Conservation (phyloP, 2,113 vertebrate genomes). For the Corythaeola cristata region DNA sequence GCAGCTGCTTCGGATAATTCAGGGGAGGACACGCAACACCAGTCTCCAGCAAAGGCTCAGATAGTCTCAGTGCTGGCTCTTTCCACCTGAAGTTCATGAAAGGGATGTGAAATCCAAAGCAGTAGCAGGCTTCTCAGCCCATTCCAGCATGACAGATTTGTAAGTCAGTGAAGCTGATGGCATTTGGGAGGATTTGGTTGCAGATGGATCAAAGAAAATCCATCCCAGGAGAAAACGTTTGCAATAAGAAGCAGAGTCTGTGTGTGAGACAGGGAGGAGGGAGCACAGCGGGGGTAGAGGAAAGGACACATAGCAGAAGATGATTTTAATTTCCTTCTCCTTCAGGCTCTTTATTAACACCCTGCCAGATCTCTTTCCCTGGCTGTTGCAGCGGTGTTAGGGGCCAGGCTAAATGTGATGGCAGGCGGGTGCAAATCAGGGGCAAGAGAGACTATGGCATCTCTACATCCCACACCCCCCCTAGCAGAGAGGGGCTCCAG, state of each 20-base stretch:
- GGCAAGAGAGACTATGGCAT: neutral
- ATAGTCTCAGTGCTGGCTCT: neutral
- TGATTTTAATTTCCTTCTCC: conserved; percentile 40
- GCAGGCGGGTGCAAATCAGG: neutral
- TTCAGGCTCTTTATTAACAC: conserved; percentile 50
- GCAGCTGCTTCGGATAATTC: neutral
- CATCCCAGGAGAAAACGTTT: neutral
- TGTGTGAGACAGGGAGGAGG: conserved; percentile 37
- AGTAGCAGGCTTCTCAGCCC: neutral
- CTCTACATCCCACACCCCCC: neutral
- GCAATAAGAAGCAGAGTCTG: neutral
- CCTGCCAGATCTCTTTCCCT: conserved; percentile 15
- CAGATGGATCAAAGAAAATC: conserved; percentile 47
- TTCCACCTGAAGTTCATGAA: neutral
- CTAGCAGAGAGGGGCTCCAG: neutral
- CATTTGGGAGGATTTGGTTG: conserved; percentile 29
- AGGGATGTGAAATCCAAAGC: neutral
- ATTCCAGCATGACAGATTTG: neutral
- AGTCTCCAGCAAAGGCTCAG: neutral
- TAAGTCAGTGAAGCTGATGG: conserved; percentile 9
- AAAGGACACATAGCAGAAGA: conserved; percentile 8
- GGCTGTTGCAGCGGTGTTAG: neutral
- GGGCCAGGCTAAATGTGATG: neutral
- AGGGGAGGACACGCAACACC: neutral
- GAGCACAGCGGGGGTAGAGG: neutral